phyloP scores from a whole-genome alignment of 2,113 vertebrate genomes.

The Chionis minor region DNA sequence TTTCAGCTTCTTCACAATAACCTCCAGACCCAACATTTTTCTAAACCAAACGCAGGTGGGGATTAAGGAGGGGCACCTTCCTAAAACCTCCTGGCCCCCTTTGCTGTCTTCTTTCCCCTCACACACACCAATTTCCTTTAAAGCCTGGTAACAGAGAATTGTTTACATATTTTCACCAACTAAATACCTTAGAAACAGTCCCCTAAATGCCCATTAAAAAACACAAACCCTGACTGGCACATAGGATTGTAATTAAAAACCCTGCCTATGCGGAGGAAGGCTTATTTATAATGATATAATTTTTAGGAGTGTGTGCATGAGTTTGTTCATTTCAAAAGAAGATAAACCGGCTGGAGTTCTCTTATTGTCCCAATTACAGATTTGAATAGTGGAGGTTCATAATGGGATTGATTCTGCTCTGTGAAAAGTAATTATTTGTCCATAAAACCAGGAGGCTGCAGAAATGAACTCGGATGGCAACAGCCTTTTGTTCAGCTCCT shows the following conservation, averaged over 20 bases:
- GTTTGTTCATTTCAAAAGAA: conserved; percentile 49
- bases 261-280: conserved; percentile 41
- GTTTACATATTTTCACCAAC: not conserved
- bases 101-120: not conserved
- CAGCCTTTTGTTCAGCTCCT: conserved; percentile 67
- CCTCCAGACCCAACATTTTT: not conserved
- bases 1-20: not conserved
- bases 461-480: conserved; percentile 19
- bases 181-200: conserved; percentile 20
- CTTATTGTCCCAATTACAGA: conserved; percentile 56
- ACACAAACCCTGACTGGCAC: conserved; percentile 31
- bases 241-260: conserved; percentile 64
- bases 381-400: conserved; percentile 48
- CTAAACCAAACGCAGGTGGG: not conserved
- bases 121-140: not conserved
- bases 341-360: not conserved
- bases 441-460: conserved; percentile 45
- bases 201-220: not conserved
- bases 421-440: conserved; percentile 69
- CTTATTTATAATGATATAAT: conserved; percentile 58
- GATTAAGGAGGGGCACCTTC: not conserved
- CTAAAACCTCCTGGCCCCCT: not conserved
- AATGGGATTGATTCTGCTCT: conserved; percentile 52
- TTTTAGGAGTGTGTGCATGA: conserved; percentile 44
- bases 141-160: not conserved